A percentile compares a stretch with the other conserved stretches of the same genome.
phyloP scores from a whole-genome alignment of 2,888 invertebrate genomes.

The Temnothorax unifasciatus region DNA sequence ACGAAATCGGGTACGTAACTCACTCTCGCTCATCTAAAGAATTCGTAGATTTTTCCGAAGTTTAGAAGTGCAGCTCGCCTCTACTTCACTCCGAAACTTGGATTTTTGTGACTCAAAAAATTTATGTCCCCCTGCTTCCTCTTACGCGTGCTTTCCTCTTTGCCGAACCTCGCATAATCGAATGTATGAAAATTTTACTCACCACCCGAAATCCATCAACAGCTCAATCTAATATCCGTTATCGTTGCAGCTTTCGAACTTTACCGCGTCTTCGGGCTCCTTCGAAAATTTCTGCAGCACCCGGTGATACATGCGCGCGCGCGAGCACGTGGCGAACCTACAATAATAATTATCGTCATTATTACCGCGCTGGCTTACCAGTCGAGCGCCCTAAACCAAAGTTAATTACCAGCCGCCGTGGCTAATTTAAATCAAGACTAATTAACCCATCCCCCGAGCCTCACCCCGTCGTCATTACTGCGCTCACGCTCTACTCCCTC shows the following conservation, averaged over 20 bases:
- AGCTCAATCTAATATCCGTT: conserved; percentile 54
- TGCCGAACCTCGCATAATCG: conserved; percentile 3
- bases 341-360: conserved; percentile 76
- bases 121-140: not conserved
- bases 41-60: not conserved
- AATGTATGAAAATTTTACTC: conserved; percentile 31
- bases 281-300: conserved; percentile 44
- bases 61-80: not conserved
- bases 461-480: conserved; percentile 59
- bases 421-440: conserved; percentile 84
- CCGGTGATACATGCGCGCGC: conserved; percentile 24
- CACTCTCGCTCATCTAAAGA: not conserved
- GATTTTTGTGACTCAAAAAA: not conserved
- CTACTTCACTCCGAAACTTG: not conserved
- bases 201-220: conserved; percentile 36
- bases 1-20: conserved; percentile 16
- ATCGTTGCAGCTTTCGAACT: conserved; percentile 25
- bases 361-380: conserved; percentile 72
- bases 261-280: not conserved
- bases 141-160: not conserved
- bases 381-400: conserved; percentile 77
- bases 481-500: conserved; percentile 65
- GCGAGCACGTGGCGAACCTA: conserved; percentile 51
- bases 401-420: conserved; percentile 82
- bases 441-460: conserved; percentile 74